Evolutionary conservation across 2,888 invertebrate genomes (phyloP).

Genomic region (Hoplodrina blanda): DNA sequence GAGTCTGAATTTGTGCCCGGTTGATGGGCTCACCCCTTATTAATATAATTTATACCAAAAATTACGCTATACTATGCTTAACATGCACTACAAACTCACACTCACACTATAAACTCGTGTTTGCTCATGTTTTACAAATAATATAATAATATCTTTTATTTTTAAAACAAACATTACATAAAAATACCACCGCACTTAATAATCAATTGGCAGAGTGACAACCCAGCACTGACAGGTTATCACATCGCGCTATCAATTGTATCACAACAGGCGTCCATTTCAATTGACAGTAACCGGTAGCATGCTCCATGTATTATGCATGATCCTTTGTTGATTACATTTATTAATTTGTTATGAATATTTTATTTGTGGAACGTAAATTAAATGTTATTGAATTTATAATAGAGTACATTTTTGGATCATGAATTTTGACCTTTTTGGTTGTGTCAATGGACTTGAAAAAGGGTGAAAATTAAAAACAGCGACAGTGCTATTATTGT

Average conservation of each 20-base stretch:
- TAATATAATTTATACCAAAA: too few species aligned
- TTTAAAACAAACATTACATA: neutral
- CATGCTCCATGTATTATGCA: conserved; percentile 27
- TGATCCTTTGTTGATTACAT: conserved; percentile 25
- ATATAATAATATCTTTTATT: too few species aligned
- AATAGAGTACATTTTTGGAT: neutral
- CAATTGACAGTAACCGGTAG: conserved; percentile 29
- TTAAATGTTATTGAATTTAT: neutral
- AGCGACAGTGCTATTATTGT: too few species aligned
- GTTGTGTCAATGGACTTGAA: too few species aligned
- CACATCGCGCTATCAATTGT: conserved; percentile 28
- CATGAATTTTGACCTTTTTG: too few species aligned
- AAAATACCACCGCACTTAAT: conserved; percentile 8
- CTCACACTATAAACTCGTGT: too few species aligned
- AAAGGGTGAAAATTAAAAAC: too few species aligned
- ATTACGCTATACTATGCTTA: too few species aligned
- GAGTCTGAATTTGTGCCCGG: too few species aligned
- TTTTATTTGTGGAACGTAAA: conserved; percentile 13
- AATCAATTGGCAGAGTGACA: conserved; percentile 26
- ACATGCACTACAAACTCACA: too few species aligned
- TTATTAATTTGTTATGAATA: conserved; percentile 36
- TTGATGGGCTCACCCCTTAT: too few species aligned
- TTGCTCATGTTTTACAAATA: too few species aligned
- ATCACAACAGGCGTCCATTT: conserved; percentile 22
- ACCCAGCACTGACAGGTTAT: conserved; percentile 25